Evolutionary conservation across 2,797 vertebrate species (phyloP).

Genomic region (Dendrocincla fuliginosa): DNA sequence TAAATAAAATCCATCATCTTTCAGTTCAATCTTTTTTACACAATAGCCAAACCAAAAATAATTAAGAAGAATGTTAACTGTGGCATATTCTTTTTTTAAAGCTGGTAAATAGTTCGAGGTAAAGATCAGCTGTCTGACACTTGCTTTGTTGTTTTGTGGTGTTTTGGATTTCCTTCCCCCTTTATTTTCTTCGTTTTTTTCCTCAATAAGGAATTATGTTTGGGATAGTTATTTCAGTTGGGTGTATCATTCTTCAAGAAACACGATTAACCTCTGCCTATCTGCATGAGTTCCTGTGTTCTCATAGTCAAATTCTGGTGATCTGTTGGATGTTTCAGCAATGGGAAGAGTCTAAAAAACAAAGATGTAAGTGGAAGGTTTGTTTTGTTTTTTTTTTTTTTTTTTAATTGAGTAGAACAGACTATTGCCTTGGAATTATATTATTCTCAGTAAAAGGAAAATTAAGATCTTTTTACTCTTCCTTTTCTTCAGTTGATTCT

Average conservation of each 20-base stretch:
- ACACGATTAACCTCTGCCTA: background rate
- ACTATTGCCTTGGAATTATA: background rate
- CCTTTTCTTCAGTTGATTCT: background rate
- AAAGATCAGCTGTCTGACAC: background rate
- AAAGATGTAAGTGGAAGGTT: background rate
- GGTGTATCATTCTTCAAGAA: background rate
- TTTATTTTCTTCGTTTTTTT: background rate
- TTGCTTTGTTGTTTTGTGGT: background rate
- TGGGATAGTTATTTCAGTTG: background rate
- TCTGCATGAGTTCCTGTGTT: background rate
- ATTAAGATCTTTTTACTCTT: background rate
- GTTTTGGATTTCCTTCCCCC: too few species aligned
- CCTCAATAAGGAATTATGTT: background rate
- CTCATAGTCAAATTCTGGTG: background rate
- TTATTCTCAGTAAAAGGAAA: background rate
- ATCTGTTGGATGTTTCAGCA: background rate
- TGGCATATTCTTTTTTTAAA: background rate
- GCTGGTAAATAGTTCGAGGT: background rate
- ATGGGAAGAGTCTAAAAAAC: background rate
- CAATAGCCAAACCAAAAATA: background rate
- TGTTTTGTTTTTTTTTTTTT: too few species aligned
- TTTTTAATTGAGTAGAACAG: background rate
- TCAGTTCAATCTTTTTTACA: background rate
- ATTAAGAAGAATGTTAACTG: background rate
- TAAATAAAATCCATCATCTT: background rate